Base-by-base conservation (phyloP, 2,888 invertebrate genomes). In the Sarcophaga carnaria region DNA sequence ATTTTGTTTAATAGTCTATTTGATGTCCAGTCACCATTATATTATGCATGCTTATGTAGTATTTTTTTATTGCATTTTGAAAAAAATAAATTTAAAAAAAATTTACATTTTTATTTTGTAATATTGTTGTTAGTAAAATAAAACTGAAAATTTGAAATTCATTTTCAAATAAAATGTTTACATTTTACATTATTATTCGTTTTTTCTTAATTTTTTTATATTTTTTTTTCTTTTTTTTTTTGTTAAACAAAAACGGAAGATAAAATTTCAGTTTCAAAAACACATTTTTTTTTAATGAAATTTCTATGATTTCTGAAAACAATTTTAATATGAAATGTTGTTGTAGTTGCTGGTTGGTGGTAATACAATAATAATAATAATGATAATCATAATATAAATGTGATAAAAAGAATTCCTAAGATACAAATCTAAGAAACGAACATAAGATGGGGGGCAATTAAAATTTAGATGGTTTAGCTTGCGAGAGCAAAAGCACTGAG, bases 81-180 rank as follows among this genome's bases (percentile, higher is more conserved):
- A 37, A 37, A 27, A 37, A 37, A 37, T 37, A 37, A 37, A 8
- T 37, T 37, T 37, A 37, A 37, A 37, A 37, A 37, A 37, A 37
- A 37, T 2, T 0, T 10, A 37, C 8, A 37, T 10, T 37, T 37
- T 37, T 37, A 37, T 69, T 80, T 83, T 75, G 79, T 72, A 79
- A 69, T 79, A 75, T 20, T 54, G 69, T 45, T 10, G 37, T 83
- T 75, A 70, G 70, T 59, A 67, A 79, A 83, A 75, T 69, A 79
- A 77, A 47, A 17, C 14, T 54, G 54, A 72, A 76, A 76, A 70
- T 79, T 59, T 45, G 63, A 64, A 69, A 67, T 74, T 22, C 45
- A 37, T 64, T 80, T 67, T 74, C 20, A 80, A 63, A 79, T 64
- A 20, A 64, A 62, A 66, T 59, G 37, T 37, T 37, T 37, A 37